Evolutionary conservation across 1,140 invertebrate genomes (phyloP), one percentile per base, ranked within the genome.

Genomic region (Scaptodrosophila lebanonensis): DNA sequence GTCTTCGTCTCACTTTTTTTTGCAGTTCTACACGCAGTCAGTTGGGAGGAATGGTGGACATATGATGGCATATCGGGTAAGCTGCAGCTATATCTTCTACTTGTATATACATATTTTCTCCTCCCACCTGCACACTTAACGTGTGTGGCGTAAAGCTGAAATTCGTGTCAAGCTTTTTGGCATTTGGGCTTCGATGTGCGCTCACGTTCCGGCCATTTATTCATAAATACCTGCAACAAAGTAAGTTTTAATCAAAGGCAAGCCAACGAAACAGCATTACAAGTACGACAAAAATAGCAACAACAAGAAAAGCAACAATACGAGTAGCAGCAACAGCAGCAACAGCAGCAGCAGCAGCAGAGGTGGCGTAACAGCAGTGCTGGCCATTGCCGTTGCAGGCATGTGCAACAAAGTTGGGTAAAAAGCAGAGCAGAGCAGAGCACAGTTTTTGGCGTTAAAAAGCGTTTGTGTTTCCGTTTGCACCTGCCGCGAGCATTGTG

Each of bases 1-100:
- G 16, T 11, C 13, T 25, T 49, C 22, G 29, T 5, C 15, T 2
- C 22, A n/a, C 13, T 36, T 11, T 62, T 36, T 66, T 12, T 83
- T 84, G 32, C 67, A 86, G 83, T 84, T 88, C 76, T 48, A 75
- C 88, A 87, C 43, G 90, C 91, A 68, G 93, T 95, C 64, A 95
- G 93, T 86, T 97, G 95, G 95, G 95, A 97, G 86, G 94, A 95
- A 90, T 97, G 95, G 95, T 96, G 95, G 94, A 95, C 94, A 51
- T 96, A 96, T 88, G 94, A 96, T 88, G 95, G 95, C 36, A 96
- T 96, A 87, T 96, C 95, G 88, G 95, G 95, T 95, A 89, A 93
- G 90, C 17, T 15, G n/a, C 32, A 32, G 8, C 27, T 29, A 25
- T 43, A n/a, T n/a, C n/a, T n/a, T n/a, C n/a, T n/a, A n/a, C n/a